Evolutionary conservation across 2,113 vertebrate species (phyloP), one percentile per base, ranked within the genome.

Genomic region (Xenotilapia caudafasciata): DNA sequence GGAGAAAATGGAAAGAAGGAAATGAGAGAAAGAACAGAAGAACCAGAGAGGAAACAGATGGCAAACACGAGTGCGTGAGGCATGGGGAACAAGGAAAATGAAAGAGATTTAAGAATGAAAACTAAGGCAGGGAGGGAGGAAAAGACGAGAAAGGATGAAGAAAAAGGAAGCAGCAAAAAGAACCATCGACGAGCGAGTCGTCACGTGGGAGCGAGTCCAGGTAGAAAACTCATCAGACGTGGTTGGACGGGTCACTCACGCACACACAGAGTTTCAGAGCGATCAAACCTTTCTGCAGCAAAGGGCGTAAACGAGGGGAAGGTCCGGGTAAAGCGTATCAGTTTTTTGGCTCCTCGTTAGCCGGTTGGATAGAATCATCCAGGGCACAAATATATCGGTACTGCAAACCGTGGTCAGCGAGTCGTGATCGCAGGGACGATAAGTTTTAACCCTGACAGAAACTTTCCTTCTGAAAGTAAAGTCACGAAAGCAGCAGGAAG

Each of bases 81-180:
- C 0, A 40, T 8, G 0, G 12, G 0, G 5, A 23, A 40, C 5
- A 70, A 70, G 12, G 3, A 70, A 40, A 42, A 21, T 0, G 7
- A 70, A 42, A 70, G 35, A 40, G 35, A 4, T 12, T 35, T n/a
- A 70, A 42, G 35, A 70, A 23, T 40, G 35, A 40, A 40, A 68
- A 40, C 7, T 40, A 42, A 42, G n/a, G 12, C 7, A 42, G n/a
- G 12, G 7, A 38, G 33, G 1, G 19, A 12, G 5, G 65, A 70
- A 14, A 14, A 40, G 33, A 7, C 0, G 9, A 33, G 4, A 38
- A 58, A 31, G 0, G 26, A 15, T 9, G 26, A 58, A 31, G 14
- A 9, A 26, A 31, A 38, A 38, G 19, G 19, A 68, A 23, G n/a
- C n/a, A 23, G 38, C 38, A 40, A 26, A 26, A 73, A 45, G 0